Base-by-base conservation (phyloP, 2,113 vertebrate genomes). In the Nettapus auritus region DNA sequence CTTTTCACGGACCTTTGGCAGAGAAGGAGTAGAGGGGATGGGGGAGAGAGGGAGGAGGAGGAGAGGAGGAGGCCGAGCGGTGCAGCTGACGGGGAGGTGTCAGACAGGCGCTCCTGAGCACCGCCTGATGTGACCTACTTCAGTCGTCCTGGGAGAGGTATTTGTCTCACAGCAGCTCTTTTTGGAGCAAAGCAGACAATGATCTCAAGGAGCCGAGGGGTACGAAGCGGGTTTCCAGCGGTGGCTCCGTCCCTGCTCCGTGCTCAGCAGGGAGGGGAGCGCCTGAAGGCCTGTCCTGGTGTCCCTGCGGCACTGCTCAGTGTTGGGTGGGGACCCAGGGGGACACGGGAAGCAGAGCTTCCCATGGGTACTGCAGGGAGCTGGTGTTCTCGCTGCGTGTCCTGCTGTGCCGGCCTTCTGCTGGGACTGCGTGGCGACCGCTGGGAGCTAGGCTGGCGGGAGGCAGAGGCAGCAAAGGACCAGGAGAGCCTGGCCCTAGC, bases 141-240 rank as follows among this genome's bases (percentile, higher is more conserved):
- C 91, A 95, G 2, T 87, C 25, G 14, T 11, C 29, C 94, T 83
- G 62, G 86, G 71, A 90, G 90, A 96, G 82, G 75, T 77, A 34
- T 97, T 96, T 96, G 90, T 97, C 96, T 97, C 93, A 77, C 85
- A 96, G 77, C 88, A 95, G 94, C 82, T 97, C 91, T 73, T 91
- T 92, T 70, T 96, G 95, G 96, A 96, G 90, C 80, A 95, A 97
- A 97, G 96, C 83, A 87, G 96, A 87, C 73, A 36, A 22, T 89
- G 96, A 93, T 96, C 93, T 94, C 74, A 21, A 96, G 94, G 77
- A 96, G 82, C 93, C 96, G 26, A 52, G 91, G 90, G 91, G 78
- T 29, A 85, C 53, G 71, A 95, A 66, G 53, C 57, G 86, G 91
- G 85, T 93, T 62, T n/a, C 79, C 20, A 36, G 9, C 31, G 64